A percentile compares a stretch with the other conserved stretches of the same genome.
phyloP scores from a whole-genome alignment of 2,888 invertebrate species.

The Lagria hirta region DNA sequence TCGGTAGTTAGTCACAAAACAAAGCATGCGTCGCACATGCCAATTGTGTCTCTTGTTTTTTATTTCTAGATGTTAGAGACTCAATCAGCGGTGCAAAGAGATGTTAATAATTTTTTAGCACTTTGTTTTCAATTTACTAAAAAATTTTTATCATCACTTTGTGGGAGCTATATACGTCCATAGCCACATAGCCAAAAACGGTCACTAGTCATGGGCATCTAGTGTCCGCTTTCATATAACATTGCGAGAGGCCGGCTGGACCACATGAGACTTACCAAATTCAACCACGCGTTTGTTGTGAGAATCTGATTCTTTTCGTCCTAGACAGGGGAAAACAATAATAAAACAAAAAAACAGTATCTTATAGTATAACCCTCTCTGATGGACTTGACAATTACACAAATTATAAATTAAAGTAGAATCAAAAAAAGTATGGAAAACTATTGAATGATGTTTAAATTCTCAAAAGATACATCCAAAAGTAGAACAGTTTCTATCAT shows the following conservation, averaged over 20 bases:
- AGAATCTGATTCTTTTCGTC: constrained; percentile 99
- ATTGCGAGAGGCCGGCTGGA: constrained; percentile 51
- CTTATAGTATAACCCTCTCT: constrained; percentile 38
- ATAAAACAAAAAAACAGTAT: constrained; percentile 59
- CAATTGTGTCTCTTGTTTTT: constrained; percentile 34
- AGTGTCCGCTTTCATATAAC: constrained; percentile 50
- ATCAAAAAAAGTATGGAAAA: constrained; percentile 17
- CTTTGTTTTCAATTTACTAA: constrained; percentile 9
- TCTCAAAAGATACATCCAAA: no score
- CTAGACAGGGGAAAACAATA: constrained; percentile 65
- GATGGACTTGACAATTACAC: constrained; percentile 25
- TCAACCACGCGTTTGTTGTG: constrained; percentile 97
- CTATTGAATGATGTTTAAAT: constrained; percentile 27
- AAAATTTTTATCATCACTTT: constrained; percentile 30
- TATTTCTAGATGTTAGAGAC: constrained; percentile 14
- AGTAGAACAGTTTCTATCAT: constrained; percentile 24
- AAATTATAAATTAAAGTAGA: constrained; percentile 24
- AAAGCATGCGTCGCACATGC: constrained; percentile 51
- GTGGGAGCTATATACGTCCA: constrained; percentile 49
- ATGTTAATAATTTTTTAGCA: constrained; percentile 17
- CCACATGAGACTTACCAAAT: constrained; percentile 85
- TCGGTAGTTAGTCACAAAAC: constrained; percentile 57
- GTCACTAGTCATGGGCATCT: constrained; percentile 44
- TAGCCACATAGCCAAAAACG: constrained; percentile 53
- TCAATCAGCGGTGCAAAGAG: constrained; percentile 23